These are phyloP conservation scores for Ahaetulla prasina DNA, from an alignment of 2,113 vertebrate genomes.

Conservation along the genomic window DNA sequence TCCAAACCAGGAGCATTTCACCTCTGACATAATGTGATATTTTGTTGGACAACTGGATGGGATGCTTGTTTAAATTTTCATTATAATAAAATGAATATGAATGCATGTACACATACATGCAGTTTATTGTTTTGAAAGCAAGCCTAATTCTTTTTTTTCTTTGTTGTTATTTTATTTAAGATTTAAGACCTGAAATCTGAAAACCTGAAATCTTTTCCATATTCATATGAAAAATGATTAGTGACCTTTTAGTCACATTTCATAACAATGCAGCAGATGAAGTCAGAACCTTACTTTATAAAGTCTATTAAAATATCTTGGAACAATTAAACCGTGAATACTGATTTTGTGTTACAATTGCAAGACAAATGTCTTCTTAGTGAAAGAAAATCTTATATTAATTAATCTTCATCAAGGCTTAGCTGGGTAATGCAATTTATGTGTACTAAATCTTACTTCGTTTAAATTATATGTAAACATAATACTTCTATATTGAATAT, in stretches of 20 bases:
- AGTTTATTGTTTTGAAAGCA: neutral
- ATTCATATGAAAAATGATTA: constrained; percentile 39
- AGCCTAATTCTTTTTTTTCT: neutral
- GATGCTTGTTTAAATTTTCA: neutral
- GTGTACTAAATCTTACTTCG: constrained; percentile 50
- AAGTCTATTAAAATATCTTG: constrained; percentile 43
- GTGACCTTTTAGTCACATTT: constrained; percentile 22
- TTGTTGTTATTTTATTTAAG: neutral
- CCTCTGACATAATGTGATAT: too few species aligned
- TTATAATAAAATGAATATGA: neutral
- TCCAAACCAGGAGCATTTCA: too few species aligned
- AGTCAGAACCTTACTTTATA: constrained; percentile 15
- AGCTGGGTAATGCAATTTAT: constrained; percentile 32
- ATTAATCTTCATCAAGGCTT: constrained; percentile 52
- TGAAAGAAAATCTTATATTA: constrained; percentile 56
- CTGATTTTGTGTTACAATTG: constrained; percentile 29
- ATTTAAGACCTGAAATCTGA: constrained; percentile 1
- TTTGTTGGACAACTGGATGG: neutral
- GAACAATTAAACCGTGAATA: constrained; percentile 35
- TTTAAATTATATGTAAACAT: constrained; percentile 50
- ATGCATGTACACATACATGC: neutral
- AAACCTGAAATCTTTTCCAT: constrained; percentile 37
- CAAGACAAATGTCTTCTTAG: constrained; percentile 35
- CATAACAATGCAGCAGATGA: constrained; percentile 27
- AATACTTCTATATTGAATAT: constrained; percentile 29